These are phyloP conservation scores for Limnephilus lunatus DNA, from an alignment of 2,888 invertebrate genomes.

Conservation along the genomic window DNA sequence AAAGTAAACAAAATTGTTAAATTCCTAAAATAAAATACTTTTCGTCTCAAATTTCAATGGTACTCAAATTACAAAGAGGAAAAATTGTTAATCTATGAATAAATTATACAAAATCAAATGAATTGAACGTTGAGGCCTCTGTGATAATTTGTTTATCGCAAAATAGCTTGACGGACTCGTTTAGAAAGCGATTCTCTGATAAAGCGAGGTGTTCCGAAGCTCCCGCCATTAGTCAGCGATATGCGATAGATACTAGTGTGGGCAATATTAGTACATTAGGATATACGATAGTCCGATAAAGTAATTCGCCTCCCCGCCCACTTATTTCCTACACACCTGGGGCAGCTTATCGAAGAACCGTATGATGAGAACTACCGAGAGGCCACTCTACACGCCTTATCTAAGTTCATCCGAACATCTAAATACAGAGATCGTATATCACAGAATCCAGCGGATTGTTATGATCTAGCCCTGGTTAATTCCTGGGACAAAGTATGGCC, in stretches of 20 bases:
- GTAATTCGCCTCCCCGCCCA: slow-evolving; percentile 3
- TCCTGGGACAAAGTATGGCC: slow-evolving; percentile 18
- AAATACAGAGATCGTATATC: slow-evolving; percentile 25
- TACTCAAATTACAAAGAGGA: background rate
- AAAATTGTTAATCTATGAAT: background rate
- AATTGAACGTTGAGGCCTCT: background rate
- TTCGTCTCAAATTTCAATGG: background rate
- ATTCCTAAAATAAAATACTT: background rate
- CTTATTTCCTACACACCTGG: slow-evolving; percentile 29
- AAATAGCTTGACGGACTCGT: slow-evolving; percentile 37
- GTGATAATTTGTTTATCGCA: slow-evolving; percentile 23
- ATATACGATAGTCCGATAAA: slow-evolving; percentile 6
- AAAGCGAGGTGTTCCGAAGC: slow-evolving; percentile 29
- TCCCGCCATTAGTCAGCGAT: slow-evolving; percentile 43
- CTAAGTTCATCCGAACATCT: slow-evolving; percentile 17
- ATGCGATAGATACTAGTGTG: slow-evolving; percentile 22
- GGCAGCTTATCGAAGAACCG: background rate
- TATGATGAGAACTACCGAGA: slow-evolving; percentile 9
- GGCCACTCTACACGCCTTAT: slow-evolving; percentile 8
- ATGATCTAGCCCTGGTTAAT: slow-evolving; percentile 29
- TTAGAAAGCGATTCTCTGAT: slow-evolving; percentile 48
- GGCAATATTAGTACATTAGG: background rate
- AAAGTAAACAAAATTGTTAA: background rate
- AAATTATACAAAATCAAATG: background rate
- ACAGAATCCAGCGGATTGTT: slow-evolving; percentile 7